Base-by-base conservation (phyloP, 2,113 vertebrate genomes). In the Panthera leo region DNA sequence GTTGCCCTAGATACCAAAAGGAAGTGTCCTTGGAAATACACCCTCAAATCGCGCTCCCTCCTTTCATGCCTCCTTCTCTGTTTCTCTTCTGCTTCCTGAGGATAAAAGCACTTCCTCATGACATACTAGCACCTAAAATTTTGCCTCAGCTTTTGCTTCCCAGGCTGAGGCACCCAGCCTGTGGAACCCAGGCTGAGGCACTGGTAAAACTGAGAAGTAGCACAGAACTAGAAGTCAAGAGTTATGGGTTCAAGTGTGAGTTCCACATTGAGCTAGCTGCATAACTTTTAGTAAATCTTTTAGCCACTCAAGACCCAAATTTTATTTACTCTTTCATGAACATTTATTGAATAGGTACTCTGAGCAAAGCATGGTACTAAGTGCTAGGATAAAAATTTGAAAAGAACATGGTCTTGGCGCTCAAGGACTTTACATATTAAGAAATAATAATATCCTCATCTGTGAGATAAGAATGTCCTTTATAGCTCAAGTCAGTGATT, bases 401-500 rank as follows among this genome's bases (percentile, higher is more conserved):
- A 91, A 75, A 88, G 70, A 95, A 91, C 23, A n/a, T 42, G 6
- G n/a, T 61, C 34, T 89, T 70, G 12, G n/a, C 5, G 89, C n/a
- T 95, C 71, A 86, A 94, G 71, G 92, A 53, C 51, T 88, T 94
- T 34, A 29, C 15, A 71, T 84, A 85, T 58, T 85, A 89, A 85
- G 29, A 61, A 97, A 88, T 95, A 83, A 83, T 45, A 93, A 53
- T 97, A n/a, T 36, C 23, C 21, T 88, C 58, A 89, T 71, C 34
- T 84, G 5, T 61, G 89, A 90, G 21, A 7, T 53, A 83, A 70
- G 45, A 92, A 79, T 48, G 34, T 75, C 36, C 61, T 94, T 45
- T 53, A 39, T n/a, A 78, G 10, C 48, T 83, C 71, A 94, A 65
- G 53, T 78, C 65, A 53, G 36, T 53, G 29, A 82, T 82, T 90